These are phyloP conservation scores for Brachycybe producta DNA, from an alignment of 2,888 invertebrate genomes.

Conservation along the genomic window DNA sequence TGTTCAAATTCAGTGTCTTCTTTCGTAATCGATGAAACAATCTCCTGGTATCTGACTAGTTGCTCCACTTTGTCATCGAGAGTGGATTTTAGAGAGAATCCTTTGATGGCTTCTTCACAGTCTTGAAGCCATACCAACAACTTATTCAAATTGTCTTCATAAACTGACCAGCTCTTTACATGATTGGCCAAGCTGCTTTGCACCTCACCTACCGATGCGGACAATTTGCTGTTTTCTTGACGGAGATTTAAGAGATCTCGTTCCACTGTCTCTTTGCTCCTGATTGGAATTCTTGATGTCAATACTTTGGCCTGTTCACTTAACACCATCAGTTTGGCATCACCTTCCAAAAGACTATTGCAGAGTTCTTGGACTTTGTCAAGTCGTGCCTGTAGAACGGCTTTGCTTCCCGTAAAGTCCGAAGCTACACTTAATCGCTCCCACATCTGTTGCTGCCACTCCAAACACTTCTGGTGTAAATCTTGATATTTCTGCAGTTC, in stretches of 20 bases:
- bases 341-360: slow-evolving; percentile 61
- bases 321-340: slow-evolving; percentile 59
- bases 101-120: slow-evolving; percentile 71
- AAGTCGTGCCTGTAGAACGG: slow-evolving; percentile 65
- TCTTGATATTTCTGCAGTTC: slow-evolving; percentile 76
- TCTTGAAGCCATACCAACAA: slow-evolving; percentile 72
- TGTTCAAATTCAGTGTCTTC: slow-evolving; percentile 78
- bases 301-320: slow-evolving; percentile 51
- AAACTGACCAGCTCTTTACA: slow-evolving; percentile 80
- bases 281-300: slow-evolving; percentile 54
- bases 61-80: slow-evolving; percentile 83
- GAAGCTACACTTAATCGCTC: slow-evolving; percentile 65
- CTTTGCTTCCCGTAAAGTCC: slow-evolving; percentile 76
- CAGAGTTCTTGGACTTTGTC: slow-evolving; percentile 64
- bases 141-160: slow-evolving; percentile 69
- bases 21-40: slow-evolving; percentile 62
- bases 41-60: slow-evolving; percentile 72
- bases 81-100: slow-evolving; percentile 66
- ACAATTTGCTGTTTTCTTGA: slow-evolving; percentile 28
- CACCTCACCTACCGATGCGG: slow-evolving; percentile 26
- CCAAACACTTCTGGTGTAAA: slow-evolving; percentile 70
- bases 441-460: slow-evolving; percentile 80
- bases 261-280: slow-evolving; percentile 73
- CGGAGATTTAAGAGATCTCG: slow-evolving; percentile 61
- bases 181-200: slow-evolving; percentile 49